Percentiles rank a stretch among this genome's conserved stretches.
phyloP scores from a whole-genome alignment of 2,113 vertebrate genomes.

The Pteronura brasiliensis region DNA sequence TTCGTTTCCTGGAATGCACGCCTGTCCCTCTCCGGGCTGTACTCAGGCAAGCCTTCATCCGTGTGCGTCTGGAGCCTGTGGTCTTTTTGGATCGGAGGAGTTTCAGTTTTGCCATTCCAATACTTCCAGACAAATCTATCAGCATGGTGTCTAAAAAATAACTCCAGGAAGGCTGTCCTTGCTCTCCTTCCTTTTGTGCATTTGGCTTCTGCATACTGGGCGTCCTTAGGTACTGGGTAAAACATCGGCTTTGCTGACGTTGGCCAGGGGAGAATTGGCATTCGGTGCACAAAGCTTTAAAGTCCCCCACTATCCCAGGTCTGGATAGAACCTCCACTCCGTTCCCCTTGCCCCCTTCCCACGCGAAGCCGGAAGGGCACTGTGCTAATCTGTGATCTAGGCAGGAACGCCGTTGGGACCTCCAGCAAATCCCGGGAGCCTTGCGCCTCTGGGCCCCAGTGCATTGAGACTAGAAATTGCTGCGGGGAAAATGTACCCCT shows the following conservation, averaged over 20 bases:
- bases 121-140: accelerated
- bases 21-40: background rate
- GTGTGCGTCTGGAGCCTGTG: accelerated
- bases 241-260: background rate
- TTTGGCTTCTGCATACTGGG: background rate
- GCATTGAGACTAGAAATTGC: background rate
- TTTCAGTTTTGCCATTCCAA: background rate
- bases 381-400: background rate
- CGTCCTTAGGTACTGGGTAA: too few species aligned
- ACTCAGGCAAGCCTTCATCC: background rate
- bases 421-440: background rate
- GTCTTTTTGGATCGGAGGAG: background rate
- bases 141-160: too few species aligned
- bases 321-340: accelerated
- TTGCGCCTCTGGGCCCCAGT: background rate
- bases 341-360: accelerated
- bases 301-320: too few species aligned
- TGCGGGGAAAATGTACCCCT: accelerated
- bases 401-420: background rate
- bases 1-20: background rate
- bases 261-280: accelerated
- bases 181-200: too few species aligned
- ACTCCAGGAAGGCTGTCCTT: background rate
- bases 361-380: too few species aligned
- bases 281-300: too few species aligned